Evolutionary conservation across 2,888 invertebrate species (phyloP).

Genomic region (Margaritifera margaritifera): DNA sequence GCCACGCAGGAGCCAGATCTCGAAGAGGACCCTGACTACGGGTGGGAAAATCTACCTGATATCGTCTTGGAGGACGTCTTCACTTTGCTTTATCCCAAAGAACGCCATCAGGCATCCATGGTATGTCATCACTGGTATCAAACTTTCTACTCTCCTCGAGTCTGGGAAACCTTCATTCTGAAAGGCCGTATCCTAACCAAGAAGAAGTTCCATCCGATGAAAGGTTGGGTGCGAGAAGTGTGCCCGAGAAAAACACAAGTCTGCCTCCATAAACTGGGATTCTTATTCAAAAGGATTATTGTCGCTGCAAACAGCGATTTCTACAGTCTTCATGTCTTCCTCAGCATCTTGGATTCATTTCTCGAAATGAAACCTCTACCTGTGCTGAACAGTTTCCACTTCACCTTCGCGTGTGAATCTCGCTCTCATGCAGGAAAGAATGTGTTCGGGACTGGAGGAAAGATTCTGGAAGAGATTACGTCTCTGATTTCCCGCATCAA

Average conservation of each 20-base stretch:
- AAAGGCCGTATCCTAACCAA: slow-evolving; percentile 84
- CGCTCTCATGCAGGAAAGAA: slow-evolving; percentile 51
- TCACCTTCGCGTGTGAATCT: slow-evolving; percentile 80
- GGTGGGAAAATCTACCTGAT: slow-evolving; percentile 82
- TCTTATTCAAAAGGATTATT: slow-evolving; percentile 79
- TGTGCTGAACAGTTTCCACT: slow-evolving; percentile 74
- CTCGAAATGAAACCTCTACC: slow-evolving; percentile 71
- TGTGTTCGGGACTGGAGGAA: slow-evolving; percentile 85
- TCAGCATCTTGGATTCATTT: slow-evolving; percentile 86
- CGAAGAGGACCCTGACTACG: slow-evolving; percentile 26
- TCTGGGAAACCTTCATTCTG: slow-evolving; percentile 83
- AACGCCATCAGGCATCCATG: slow-evolving; percentile 84
- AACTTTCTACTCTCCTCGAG: slow-evolving; percentile 81
- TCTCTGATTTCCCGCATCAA: slow-evolving; percentile 81
- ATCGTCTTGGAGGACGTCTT: slow-evolving; percentile 84
- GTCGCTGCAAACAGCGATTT: slow-evolving; percentile 85
- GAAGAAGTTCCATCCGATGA: slow-evolving; percentile 85
- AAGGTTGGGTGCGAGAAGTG: slow-evolving; percentile 85
- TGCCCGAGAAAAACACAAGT: slow-evolving; percentile 63
- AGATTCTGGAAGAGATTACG: slow-evolving; percentile 66
- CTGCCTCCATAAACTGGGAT: slow-evolving; percentile 82
- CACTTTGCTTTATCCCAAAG: slow-evolving; percentile 79
- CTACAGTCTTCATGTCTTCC: slow-evolving; percentile 87
- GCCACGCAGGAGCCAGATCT: neutral
- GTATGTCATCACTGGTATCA: slow-evolving; percentile 72